Percentiles rank a stretch among this genome's conserved stretches.
Conservation (phyloP, 2,113 vertebrate species). For the Ceyx melanurus region DNA sequence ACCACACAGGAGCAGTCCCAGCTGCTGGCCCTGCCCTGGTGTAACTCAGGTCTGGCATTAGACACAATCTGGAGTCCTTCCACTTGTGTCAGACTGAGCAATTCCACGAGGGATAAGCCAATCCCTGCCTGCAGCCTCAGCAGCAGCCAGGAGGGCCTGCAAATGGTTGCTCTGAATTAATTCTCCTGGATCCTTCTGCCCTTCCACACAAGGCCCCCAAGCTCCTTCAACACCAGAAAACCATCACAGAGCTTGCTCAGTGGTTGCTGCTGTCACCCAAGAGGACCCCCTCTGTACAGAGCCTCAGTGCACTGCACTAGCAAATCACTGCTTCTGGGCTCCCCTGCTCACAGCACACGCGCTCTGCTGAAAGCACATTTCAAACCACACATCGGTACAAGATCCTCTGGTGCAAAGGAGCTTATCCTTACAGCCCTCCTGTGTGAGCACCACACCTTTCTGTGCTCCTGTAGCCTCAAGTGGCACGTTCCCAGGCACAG, state of each 20-base stretch:
- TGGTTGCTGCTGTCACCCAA: neutral
- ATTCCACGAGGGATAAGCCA: neutral
- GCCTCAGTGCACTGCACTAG: neutral
- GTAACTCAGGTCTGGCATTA: neutral
- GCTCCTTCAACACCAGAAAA: neutral
- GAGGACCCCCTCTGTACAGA: neutral
- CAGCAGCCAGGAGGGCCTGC: neutral
- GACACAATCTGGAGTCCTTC: neutral
- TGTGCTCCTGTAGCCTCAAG: neutral
- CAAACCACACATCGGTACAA: neutral
- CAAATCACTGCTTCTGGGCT: neutral
- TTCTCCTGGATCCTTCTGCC: neutral
- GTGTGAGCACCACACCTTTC: fast-evolving
- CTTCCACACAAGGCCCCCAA: neutral
- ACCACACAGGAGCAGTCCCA: neutral
- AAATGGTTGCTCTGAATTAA: neutral
- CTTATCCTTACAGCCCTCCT: neutral
- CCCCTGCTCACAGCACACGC: neutral
- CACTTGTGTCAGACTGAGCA: neutral
- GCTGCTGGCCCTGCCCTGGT: neutral
- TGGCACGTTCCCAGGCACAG: fast-evolving
- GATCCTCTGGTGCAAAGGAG: neutral
- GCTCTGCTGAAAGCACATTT: neutral
- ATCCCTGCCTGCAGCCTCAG: neutral
- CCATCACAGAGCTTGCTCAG: neutral